phyloP scores from a whole-genome alignment of 2,797 vertebrate genomes.

The Otus scops region DNA sequence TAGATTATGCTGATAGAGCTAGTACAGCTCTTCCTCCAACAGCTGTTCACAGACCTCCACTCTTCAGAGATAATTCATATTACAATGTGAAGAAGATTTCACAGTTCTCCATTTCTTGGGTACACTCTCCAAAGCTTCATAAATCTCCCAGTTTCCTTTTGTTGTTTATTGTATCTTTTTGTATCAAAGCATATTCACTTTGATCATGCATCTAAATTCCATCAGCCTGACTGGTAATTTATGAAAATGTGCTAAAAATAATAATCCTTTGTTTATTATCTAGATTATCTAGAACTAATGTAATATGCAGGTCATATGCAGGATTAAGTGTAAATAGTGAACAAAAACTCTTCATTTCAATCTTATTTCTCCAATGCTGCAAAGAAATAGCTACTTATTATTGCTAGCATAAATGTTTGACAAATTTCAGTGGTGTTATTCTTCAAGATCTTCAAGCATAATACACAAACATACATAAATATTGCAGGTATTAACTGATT shows the following conservation, averaged over 20 bases:
- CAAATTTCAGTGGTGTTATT: background rate
- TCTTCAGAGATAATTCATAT: background rate
- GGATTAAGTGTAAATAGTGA: background rate
- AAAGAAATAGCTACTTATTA: background rate
- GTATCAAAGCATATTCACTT: background rate
- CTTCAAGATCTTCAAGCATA: background rate
- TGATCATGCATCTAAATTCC: background rate
- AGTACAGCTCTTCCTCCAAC: background rate
- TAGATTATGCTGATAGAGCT: background rate
- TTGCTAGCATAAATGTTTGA: background rate
- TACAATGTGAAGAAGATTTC: background rate
- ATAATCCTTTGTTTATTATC: background rate
- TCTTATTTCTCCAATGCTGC: background rate
- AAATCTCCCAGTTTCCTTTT: background rate
- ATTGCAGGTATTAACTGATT: background rate
- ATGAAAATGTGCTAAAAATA: background rate
- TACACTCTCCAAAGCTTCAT: background rate
- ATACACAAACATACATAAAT: background rate
- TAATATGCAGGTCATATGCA: background rate
- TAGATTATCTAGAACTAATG: background rate
- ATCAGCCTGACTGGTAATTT: background rate
- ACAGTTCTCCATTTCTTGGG: background rate
- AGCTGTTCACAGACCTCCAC: background rate
- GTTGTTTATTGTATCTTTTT: background rate
- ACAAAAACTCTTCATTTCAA: background rate